Evolutionary conservation across 1,140 invertebrate species (phyloP).

Genomic region (Drosophila sechellia): DNA sequence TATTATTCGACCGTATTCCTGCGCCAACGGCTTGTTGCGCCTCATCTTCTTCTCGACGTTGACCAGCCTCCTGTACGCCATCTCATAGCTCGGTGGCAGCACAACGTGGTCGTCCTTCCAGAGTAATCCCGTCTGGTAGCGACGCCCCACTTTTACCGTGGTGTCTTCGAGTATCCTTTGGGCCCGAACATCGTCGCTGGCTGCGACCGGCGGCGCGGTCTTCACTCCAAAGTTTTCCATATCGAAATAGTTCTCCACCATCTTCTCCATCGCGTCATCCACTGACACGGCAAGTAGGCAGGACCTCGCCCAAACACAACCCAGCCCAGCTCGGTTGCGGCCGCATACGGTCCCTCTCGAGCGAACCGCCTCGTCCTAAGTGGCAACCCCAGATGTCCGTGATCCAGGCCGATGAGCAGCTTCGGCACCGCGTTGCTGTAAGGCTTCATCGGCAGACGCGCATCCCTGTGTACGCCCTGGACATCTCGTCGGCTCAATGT

Average conservation of each 20-base stretch:
- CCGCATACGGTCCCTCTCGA: neutral
- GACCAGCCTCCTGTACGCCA: neutral
- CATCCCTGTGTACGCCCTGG: too few species aligned
- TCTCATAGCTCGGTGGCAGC: constrained; percentile 1
- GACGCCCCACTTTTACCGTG: neutral
- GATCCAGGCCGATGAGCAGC: too few species aligned
- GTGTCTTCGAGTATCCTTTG: neutral
- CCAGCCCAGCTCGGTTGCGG: neutral
- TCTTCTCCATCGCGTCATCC: neutral
- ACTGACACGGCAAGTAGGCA: constrained; percentile 15
- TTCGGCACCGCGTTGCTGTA: too few species aligned
- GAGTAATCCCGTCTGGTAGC: neutral
- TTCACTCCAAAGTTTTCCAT: neutral
- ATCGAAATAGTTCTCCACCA: neutral
- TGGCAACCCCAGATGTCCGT: too few species aligned
- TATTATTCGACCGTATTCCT: neutral
- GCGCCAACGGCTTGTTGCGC: neutral
- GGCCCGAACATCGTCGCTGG: neutral
- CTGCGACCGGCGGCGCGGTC: neutral
- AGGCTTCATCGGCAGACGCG: neutral
- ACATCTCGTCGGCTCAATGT: too few species aligned
- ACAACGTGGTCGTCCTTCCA: constrained; percentile 3
- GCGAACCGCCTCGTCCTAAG: neutral
- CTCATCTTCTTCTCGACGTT: neutral
- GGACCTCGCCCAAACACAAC: neutral